A percentile compares a stretch with the other conserved stretches of the same genome.
Conservation (phyloP, 2,797 vertebrate genomes). For the Loris lydekkerianus region DNA sequence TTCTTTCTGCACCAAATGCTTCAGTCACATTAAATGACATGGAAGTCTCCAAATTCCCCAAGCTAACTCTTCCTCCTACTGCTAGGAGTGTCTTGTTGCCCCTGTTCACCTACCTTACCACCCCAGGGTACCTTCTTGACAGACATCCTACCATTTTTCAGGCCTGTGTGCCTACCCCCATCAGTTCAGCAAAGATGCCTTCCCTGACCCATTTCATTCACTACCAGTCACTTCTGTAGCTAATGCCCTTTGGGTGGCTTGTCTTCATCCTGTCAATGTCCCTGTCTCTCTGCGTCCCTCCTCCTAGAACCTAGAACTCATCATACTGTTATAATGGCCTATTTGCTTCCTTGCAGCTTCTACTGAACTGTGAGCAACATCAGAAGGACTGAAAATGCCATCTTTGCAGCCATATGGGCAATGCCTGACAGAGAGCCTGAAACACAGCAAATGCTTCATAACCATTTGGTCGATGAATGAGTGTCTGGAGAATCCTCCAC, state of each 20-base stretch:
- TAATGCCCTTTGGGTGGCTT: neutral
- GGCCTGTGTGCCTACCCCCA: neutral
- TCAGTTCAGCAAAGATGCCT: neutral
- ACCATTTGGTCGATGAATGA: neutral
- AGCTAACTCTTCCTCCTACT: neutral
- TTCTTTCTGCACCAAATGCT: neutral
- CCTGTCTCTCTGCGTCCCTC: rapidly evolving
- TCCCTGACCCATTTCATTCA: neutral
- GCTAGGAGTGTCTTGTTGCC: neutral
- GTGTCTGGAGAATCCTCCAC: neutral
- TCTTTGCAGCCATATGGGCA: neutral
- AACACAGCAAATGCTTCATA: neutral
- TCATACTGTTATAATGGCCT: neutral
- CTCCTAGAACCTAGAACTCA: neutral
- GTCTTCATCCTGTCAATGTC: neutral
- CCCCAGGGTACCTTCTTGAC: neutral
- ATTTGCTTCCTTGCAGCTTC: neutral
- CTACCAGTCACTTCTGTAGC: neutral
- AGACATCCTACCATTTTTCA: constrained; percentile 21
- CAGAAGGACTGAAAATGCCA: neutral
- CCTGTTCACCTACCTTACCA: neutral
- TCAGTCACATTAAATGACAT: neutral
- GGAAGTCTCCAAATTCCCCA: neutral
- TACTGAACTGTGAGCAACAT: neutral
- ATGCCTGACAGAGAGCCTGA: neutral